Evolutionary conservation across 2,888 invertebrate genomes (phyloP).

Genomic region (Allacma fusca): DNA sequence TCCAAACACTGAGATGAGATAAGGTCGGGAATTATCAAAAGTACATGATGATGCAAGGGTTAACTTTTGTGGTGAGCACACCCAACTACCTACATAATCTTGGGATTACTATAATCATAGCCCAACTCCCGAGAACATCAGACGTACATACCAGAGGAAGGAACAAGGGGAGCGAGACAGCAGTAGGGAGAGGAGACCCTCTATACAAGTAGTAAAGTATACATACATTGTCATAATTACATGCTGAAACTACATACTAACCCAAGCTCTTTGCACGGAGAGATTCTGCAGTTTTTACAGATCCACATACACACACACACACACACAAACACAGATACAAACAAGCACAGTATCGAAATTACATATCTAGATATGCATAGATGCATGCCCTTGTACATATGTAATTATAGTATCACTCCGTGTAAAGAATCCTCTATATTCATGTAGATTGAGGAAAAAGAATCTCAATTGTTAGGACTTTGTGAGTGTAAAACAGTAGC

Average conservation of each 20-base stretch:
- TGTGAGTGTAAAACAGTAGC: conserved; percentile 11
- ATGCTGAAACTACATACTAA: no score
- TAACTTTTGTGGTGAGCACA: conserved; percentile 24
- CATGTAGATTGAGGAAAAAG: not conserved
- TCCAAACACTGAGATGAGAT: conserved; percentile 17
- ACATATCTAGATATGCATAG: no score
- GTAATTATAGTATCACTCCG: not conserved
- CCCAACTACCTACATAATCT: conserved; percentile 16
- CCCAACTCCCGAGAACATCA: not conserved
- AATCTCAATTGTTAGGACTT: not conserved
- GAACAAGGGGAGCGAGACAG: conserved; percentile 18
- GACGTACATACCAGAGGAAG: not conserved
- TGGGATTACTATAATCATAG: conserved; percentile 23
- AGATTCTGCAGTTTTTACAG: no score
- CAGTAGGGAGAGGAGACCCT: not conserved
- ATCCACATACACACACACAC: no score
- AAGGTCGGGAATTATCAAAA: conserved; percentile 25
- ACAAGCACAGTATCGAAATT: no score
- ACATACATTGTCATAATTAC: no score
- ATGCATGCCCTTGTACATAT: no score
- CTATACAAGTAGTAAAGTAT: no score
- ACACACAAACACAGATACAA: no score
- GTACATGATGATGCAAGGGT: conserved; percentile 1
- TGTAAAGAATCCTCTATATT: not conserved
- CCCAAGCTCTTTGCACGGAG: no score